Evolutionary conservation across 2,888 invertebrate species (phyloP), one percentile per base, ranked within the genome.

Genomic region (Tachina fera): DNA sequence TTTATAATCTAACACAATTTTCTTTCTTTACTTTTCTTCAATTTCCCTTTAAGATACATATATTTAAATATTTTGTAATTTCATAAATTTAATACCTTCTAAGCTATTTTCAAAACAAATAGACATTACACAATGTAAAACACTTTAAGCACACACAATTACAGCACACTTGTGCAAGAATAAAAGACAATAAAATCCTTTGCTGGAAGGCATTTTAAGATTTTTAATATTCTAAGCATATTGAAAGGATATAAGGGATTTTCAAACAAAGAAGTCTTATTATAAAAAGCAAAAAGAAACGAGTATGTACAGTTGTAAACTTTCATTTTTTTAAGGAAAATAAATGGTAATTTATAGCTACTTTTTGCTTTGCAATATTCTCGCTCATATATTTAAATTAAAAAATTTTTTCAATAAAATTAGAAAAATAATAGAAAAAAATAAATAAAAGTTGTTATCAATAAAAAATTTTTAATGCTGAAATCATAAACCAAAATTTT

Each of bases 181-280:
- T 71, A 76, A 71, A 76, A 71, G 51, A 56, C 82, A 76, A 83
- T 77, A 77, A 83, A 82, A 71, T 51, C n/a, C 31, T 60, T 45
- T 65, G 49, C 65, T 65, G 49, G 22, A 63, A 76, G 83, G 63
- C 71, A 67, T 77, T 77, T 53, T 72, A 39, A 56, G 19, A 31
- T 31, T 65, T 56, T 56, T 56, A 71, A 76, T 71, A 71, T 67
- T 65, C 41, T 72, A 71, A 83, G 77, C 77, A 67, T 72, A 77
- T 77, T 77, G 72, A 83, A 72, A 77, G 71, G 60, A 83, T 72
- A 83, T 83, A 51, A 53, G 8, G 31, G 31, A 31, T 6, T 31
- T 31, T 31, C 31, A 31, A 31, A 31, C 6, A 6, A 31, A 31
- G 31, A 5, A 31, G 31, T 31, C 1, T 5, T 31, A 31, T 31